These are phyloP conservation scores for Morinoia aosen DNA, from an alignment of 2,888 invertebrate genomes.

Conservation along the genomic window DNA sequence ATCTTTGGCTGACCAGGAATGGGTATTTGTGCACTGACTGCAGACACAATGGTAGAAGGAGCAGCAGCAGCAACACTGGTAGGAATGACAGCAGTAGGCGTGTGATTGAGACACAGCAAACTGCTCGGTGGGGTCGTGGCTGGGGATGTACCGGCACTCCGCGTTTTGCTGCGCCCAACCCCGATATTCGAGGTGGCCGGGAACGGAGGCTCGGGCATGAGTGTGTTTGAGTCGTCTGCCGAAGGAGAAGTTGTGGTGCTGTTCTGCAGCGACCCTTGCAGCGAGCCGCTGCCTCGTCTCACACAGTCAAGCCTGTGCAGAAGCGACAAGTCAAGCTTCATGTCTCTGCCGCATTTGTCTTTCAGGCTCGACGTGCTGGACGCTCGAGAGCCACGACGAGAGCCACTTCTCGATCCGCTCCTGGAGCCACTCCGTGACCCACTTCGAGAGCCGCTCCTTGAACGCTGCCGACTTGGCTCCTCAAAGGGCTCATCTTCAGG, in stretches of 20 bases:
- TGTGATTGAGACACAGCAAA: conserved; percentile 51
- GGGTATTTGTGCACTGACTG: conserved; percentile 49
- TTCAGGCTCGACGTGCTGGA: conserved; percentile 65
- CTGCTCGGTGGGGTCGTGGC: conserved; percentile 68
- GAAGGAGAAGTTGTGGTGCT: conserved; percentile 68
- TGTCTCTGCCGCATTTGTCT: conserved; percentile 65
- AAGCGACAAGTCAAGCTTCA: conserved; percentile 66
- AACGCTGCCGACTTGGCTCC: conserved; percentile 71
- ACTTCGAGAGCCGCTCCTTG: conserved; percentile 70
- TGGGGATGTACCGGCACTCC: conserved; percentile 68
- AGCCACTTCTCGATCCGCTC: conserved; percentile 65
- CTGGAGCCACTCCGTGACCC: conserved; percentile 65
- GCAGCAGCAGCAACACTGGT: conserved; percentile 35
- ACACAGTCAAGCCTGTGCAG: conserved; percentile 66
- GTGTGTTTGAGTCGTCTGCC: conserved; percentile 63
- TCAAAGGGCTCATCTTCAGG: conserved; percentile 61
- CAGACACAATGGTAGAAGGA: conserved; percentile 8
- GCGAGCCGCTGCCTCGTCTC: conserved; percentile 64
- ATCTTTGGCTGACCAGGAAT: conserved; percentile 54
- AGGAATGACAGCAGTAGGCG: conserved; percentile 52
- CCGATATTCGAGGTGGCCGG: conserved; percentile 68
- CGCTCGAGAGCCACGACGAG: conserved; percentile 64
- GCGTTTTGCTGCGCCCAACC: conserved; percentile 62
- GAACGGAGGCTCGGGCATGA: conserved; percentile 68
- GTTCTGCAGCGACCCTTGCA: conserved; percentile 58